Percentiles rank a stretch among this genome's conserved stretches.
Evolutionary conservation across 2,797 vertebrate genomes (phyloP).

Genomic region (Hirundo rustica): DNA sequence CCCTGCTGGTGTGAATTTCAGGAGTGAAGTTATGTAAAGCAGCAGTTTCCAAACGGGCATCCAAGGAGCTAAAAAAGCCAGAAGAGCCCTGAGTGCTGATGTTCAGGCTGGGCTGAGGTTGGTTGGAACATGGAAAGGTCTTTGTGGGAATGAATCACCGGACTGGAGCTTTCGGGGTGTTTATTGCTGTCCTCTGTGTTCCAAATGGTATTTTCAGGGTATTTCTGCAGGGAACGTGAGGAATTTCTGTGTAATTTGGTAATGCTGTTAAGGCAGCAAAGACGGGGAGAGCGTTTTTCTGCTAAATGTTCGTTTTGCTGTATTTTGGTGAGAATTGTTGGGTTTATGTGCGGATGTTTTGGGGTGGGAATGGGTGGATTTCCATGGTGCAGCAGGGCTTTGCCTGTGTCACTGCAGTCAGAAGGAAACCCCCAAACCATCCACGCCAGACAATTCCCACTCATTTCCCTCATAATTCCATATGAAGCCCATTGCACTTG

Average conservation of each 20-base stretch:
- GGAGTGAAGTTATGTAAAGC: not conserved
- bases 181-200: not conserved
- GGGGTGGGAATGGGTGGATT: not conserved
- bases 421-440: too few species aligned
- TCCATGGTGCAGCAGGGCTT: not conserved
- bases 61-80: not conserved
- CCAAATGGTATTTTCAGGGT: not conserved
- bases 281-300: not conserved
- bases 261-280: not conserved
- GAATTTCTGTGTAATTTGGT: not conserved
- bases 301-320: not conserved
- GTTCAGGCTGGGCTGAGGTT: not conserved
- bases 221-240: not conserved
- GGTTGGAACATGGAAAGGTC: not conserved
- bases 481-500: not conserved
- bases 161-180: not conserved
- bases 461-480: not conserved
- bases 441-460: not conserved
- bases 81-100: not conserved
- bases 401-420: not conserved
- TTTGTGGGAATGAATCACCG: not conserved
- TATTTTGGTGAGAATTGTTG: not conserved
- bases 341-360: not conserved
- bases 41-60: not conserved
- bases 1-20: not conserved